Evolutionary conservation across 2,113 vertebrate species (phyloP).

Genomic region (Notechis scutatus): DNA sequence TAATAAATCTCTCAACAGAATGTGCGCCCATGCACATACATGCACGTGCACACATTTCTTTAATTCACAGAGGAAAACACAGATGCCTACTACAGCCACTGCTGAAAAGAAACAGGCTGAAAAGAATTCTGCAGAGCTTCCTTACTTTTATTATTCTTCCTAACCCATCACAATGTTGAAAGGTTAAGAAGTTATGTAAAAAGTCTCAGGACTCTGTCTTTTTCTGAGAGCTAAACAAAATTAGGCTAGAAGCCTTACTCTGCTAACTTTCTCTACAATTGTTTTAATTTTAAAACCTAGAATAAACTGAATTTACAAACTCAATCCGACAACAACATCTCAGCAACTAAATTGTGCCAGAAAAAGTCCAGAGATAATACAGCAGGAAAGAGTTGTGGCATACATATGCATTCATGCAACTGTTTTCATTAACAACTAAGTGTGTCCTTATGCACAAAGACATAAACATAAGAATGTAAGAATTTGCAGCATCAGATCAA

Average conservation of each 20-base stretch:
- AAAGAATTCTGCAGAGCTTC: not conserved
- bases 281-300: not conserved
- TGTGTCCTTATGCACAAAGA: not conserved
- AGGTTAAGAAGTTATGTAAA: not conserved
- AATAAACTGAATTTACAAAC: not conserved
- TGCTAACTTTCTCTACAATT: not conserved
- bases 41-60: not conserved
- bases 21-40: not conserved
- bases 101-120: not conserved
- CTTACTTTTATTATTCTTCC: not conserved
- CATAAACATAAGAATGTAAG: not conserved
- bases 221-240: not conserved
- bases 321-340: not conserved
- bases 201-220: not conserved
- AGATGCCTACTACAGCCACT: not conserved
- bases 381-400: not conserved
- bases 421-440: not conserved
- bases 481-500: not conserved
- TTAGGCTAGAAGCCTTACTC: not conserved
- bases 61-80: not conserved
- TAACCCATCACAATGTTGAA: not conserved
- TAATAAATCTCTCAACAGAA: not conserved
- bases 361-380: not conserved
- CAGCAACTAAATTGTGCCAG: not conserved
- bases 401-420: not conserved